These are phyloP conservation scores for Plestiodon gilberti DNA, from an alignment of 2,113 vertebrate genomes.

Conservation along the genomic window DNA sequence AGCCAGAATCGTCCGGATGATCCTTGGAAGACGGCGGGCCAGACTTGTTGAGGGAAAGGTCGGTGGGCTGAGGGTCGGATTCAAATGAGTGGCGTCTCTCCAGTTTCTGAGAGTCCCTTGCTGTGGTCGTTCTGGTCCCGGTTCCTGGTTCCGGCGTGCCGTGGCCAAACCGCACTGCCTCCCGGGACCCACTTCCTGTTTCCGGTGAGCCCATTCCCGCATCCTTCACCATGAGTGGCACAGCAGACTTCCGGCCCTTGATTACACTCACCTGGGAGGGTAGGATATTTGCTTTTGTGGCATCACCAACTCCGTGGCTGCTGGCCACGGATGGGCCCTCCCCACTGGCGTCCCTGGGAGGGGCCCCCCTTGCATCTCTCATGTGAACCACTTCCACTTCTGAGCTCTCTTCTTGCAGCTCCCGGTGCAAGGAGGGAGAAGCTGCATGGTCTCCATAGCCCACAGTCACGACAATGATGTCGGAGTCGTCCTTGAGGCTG, in stretches of 20 bases:
- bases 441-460: fast-evolving
- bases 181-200: fast-evolving
- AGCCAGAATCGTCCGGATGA: fast-evolving
- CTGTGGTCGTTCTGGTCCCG: fast-evolving
- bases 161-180: fast-evolving
- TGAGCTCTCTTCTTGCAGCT: neutral
- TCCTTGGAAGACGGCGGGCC: constrained; percentile 28
- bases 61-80: neutral
- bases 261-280: constrained; percentile 38
- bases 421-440: neutral
- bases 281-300: fast-evolving
- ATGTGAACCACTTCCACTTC: neutral
- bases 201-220: no score
- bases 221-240: fast-evolving
- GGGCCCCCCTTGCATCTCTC: no score
- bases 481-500: constrained; percentile 43
- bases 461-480: neutral
- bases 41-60: neutral
- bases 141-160: fast-evolving
- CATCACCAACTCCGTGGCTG: neutral
- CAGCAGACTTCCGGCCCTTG: neutral
- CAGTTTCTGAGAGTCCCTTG: neutral
- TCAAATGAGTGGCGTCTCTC: constrained; percentile 44
- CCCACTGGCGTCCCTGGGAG: fast-evolving
- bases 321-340: fast-evolving